Percentiles rank a stretch among this genome's conserved stretches.
These are phyloP conservation scores for Litoditis marina DNA, from an alignment of 2,888 invertebrate species.

Conservation along the genomic window DNA sequence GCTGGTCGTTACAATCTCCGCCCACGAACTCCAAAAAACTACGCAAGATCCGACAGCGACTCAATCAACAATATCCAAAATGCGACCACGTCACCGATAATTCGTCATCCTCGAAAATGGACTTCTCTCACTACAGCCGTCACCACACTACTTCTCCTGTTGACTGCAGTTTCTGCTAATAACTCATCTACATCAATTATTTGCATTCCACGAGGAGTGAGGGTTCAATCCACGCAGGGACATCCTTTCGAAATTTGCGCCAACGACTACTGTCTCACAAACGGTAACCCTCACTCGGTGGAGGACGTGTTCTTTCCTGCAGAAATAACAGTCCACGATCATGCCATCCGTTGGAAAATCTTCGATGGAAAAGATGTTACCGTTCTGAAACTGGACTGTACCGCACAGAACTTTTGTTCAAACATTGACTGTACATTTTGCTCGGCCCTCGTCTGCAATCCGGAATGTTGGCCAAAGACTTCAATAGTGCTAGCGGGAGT, in stretches of 20 bases:
- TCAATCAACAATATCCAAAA: no score
- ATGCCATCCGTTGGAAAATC: neutral
- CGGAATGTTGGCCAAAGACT: neutral
- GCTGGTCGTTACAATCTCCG: neutral
- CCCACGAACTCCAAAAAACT: neutral
- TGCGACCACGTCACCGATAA: neutral
- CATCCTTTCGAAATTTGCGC: neutral
- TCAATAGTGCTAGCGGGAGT: neutral
- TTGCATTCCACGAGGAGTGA: neutral
- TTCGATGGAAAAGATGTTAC: neutral
- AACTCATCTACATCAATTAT: neutral
- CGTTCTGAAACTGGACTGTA: neutral
- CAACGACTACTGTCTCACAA: neutral
- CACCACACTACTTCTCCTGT: neutral
- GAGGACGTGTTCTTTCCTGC: neutral
- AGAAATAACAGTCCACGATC: neutral
- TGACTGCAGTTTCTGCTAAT: neutral
- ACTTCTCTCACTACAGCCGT: no score
- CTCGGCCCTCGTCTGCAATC: neutral
- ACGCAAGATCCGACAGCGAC: neutral
- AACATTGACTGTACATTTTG: neutral
- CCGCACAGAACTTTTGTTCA: neutral
- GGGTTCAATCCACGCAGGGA: neutral
- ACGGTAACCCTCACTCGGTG: neutral
- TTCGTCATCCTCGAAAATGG: no score